These are phyloP conservation scores for Eupristina koningsbergeri DNA, from an alignment of 1,140 invertebrate genomes.

Conservation along the genomic window DNA sequence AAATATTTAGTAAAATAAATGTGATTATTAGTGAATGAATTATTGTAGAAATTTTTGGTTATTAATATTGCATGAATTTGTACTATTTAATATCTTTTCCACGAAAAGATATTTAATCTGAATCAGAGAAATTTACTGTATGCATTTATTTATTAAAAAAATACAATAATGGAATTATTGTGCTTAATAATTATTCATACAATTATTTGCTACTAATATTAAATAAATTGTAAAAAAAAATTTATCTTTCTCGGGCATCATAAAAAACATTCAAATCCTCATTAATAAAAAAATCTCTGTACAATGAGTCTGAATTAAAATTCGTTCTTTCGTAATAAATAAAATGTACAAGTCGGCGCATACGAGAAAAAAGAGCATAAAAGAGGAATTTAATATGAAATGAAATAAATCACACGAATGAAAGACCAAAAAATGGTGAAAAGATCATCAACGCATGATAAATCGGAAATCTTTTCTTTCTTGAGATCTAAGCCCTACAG, in stretches of 20 bases:
- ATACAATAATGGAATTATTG: neutral
- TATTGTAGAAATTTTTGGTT: too few species aligned
- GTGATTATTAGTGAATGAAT: too few species aligned
- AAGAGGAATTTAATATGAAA: slow-evolving; percentile 36
- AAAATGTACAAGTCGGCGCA: neutral
- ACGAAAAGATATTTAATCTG: neutral
- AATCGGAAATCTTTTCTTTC: slow-evolving; percentile 8
- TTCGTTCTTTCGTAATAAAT: neutral
- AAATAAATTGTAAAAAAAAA: neutral
- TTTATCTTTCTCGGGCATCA: neutral
- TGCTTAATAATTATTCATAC: neutral
- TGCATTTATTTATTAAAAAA: neutral
- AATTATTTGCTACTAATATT: neutral
- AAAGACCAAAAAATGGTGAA: neutral
- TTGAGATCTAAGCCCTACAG: neutral
- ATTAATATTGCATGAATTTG: too few species aligned
- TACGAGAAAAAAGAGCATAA: slow-evolving; percentile 19
- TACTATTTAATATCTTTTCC: too few species aligned
- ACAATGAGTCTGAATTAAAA: neutral
- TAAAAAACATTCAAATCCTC: neutral
- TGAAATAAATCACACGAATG: slow-evolving; percentile 31
- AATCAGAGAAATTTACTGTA: neutral
- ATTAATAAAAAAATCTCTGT: neutral
- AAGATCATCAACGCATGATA: slow-evolving; percentile 33
- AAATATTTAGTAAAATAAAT: too few species aligned